Conservation (phyloP, 2,113 vertebrate species). For the Dissostichus mawsoni region DNA sequence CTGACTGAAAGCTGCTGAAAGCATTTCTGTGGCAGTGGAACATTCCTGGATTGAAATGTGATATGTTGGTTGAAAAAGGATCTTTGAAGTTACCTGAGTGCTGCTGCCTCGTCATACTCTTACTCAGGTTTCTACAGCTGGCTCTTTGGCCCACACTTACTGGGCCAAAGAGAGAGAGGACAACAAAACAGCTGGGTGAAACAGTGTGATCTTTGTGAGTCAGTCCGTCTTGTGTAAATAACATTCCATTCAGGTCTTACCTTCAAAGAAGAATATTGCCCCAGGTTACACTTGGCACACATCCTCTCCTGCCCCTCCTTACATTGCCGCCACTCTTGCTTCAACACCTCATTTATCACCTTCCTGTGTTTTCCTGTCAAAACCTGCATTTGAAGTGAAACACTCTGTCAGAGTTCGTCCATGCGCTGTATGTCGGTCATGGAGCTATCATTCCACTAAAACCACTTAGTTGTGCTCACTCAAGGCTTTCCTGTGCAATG, state of each 20-base stretch:
- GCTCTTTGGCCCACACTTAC: not conserved
- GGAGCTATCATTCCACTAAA: not conserved
- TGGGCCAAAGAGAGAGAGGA: not conserved
- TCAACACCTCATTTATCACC: constrained; percentile 48
- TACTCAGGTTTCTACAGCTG: constrained; percentile 61
- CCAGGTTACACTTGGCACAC: constrained; percentile 54
- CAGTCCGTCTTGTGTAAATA: constrained; percentile 61
- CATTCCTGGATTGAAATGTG: constrained; percentile 49
- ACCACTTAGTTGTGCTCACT: not conserved
- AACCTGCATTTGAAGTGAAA: constrained; percentile 37
- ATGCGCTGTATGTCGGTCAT: constrained; percentile 1
- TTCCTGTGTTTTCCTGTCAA: constrained; percentile 54
- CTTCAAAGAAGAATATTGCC: constrained; percentile 43
- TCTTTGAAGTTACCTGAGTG: constrained; percentile 70
- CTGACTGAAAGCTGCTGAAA: constrained; percentile 19
- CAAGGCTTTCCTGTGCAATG: not conserved
- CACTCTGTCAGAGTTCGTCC: constrained; percentile 8
- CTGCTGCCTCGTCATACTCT: constrained; percentile 39
- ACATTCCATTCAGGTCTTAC: constrained; percentile 40
- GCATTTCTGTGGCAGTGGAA: constrained; percentile 41
- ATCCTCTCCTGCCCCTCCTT: not conserved
- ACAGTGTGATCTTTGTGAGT: constrained; percentile 52
- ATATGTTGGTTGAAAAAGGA: constrained; percentile 55
- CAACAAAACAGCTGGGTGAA: constrained; percentile 14
- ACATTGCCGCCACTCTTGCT: not conserved